A percentile compares a stretch with the other conserved stretches of the same genome.
These are phyloP conservation scores for Drosophila pegasa DNA, from an alignment of 2,888 invertebrate genomes.

Conservation along the genomic window DNA sequence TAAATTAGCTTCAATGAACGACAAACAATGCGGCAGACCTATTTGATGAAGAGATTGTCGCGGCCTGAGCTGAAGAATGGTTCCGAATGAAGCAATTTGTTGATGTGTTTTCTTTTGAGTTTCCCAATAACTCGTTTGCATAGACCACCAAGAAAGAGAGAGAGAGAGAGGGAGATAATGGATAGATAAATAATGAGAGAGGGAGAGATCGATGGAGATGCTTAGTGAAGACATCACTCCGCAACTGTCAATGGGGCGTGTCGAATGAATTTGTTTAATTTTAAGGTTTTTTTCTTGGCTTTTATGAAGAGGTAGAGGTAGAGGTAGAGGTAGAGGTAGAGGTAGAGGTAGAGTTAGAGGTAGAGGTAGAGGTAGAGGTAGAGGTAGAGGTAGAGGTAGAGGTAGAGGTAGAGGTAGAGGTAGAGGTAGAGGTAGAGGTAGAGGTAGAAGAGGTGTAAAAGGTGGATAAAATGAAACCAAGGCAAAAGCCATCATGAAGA, in stretches of 20 bases:
- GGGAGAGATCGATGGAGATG: background rate
- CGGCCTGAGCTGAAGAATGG: constrained; percentile 6
- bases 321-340: background rate
- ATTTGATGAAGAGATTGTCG: constrained; percentile 4
- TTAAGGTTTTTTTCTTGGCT: background rate
- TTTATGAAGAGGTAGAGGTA: background rate
- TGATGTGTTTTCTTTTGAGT: constrained; percentile 7
- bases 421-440: background rate
- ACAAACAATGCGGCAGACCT: background rate
- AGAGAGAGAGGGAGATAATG: background rate
- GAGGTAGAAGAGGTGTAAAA: background rate
- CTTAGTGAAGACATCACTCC: constrained; percentile 46
- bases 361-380: background rate
- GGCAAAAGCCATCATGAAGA: constrained; percentile 44
- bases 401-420: background rate
- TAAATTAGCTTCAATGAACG: background rate
- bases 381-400: background rate
- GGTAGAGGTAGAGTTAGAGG: background rate
- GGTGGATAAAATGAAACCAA: constrained; percentile 31
- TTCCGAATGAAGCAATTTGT: constrained; percentile 5
- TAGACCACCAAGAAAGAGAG: background rate
- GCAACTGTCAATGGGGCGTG: constrained; percentile 52
- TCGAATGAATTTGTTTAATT: constrained; percentile 50
- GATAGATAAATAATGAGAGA: too few species aligned
- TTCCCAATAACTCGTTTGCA: constrained; percentile 35